Percentiles rank a stretch among this genome's conserved stretches.
These are phyloP conservation scores for Toxonevra muliebris DNA, from an alignment of 2,888 invertebrate species.

Conservation along the genomic window DNA sequence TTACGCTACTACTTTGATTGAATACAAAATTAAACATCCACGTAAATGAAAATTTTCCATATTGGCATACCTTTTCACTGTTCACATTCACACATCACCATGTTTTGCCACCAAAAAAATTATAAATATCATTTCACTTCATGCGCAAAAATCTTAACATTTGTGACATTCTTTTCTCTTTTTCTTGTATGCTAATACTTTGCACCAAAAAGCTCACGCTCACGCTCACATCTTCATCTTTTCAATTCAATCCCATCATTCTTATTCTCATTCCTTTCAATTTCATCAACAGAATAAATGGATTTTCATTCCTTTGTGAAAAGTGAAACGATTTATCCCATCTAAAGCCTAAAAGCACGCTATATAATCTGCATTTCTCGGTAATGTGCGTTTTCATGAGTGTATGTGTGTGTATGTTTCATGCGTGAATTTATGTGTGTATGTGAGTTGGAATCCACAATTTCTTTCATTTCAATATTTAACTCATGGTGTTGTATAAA, in stretches of 20 bases:
- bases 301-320: constrained; percentile 38
- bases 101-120: not conserved
- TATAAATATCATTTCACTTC: no score
- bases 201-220: constrained; percentile 2
- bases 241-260: not conserved
- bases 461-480: constrained; percentile 23
- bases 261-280: constrained; percentile 51
- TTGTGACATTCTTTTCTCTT: no score
- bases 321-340: constrained; percentile 48
- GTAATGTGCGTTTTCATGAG: constrained; percentile 2
- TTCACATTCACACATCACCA: not conserved
- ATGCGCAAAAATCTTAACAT: no score
- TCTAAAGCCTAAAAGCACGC: constrained; percentile 53
- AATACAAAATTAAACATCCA: no score
- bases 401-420: constrained; percentile 31
- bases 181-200: not conserved
- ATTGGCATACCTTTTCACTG: no score
- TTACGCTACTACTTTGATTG: no score
- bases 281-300: constrained; percentile 55
- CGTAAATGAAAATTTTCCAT: no score
- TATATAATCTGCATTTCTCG: constrained; percentile 43
- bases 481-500: not conserved
- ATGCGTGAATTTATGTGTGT: constrained; percentile 15
- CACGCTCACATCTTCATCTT: not conserved
- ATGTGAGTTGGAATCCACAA: constrained; percentile 56